A percentile compares a stretch with the other conserved stretches of the same genome.
Evolutionary conservation across 2,113 vertebrate genomes (phyloP).

Genomic region (Hirundichthys speculiger): DNA sequence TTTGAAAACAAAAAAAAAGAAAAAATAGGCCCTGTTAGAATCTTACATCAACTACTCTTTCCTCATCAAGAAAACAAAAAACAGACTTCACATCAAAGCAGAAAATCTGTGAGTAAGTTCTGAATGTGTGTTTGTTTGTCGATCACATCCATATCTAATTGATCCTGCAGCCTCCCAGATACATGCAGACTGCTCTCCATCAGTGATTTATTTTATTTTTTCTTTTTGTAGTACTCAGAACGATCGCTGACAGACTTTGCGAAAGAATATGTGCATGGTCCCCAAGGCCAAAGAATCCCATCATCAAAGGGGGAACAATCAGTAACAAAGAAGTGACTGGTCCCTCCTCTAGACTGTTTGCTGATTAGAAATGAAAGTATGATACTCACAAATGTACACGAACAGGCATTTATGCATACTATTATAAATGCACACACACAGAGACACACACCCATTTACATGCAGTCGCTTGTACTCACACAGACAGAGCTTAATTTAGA

Average conservation of each 20-base stretch:
- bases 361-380: constrained; percentile 27
- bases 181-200: constrained; percentile 17
- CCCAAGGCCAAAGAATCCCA: constrained; percentile 26
- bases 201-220: neutral
- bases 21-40: constrained; percentile 7
- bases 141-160: constrained; percentile 54
- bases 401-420: constrained; percentile 16
- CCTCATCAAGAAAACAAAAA: constrained; percentile 47
- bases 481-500: constrained; percentile 57
- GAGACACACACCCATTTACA: constrained; percentile 24
- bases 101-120: constrained; percentile 40
- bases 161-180: constrained; percentile 50
- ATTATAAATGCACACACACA: constrained; percentile 7
- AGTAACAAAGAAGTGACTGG: constrained; percentile 48
- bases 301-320: constrained; percentile 51
- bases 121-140: constrained; percentile 49
- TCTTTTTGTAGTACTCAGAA: constrained; percentile 25
- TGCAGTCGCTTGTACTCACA: neutral
- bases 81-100: constrained; percentile 58
- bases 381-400: neutral
- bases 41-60: constrained; percentile 40
- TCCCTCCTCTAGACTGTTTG: constrained; percentile 28
- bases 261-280: constrained; percentile 24
- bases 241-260: constrained; percentile 38
- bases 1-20: constrained; percentile 45